Evolutionary conservation across 2,797 vertebrate genomes (phyloP).

Genomic region (Gymnoscopelus microlampas): DNA sequence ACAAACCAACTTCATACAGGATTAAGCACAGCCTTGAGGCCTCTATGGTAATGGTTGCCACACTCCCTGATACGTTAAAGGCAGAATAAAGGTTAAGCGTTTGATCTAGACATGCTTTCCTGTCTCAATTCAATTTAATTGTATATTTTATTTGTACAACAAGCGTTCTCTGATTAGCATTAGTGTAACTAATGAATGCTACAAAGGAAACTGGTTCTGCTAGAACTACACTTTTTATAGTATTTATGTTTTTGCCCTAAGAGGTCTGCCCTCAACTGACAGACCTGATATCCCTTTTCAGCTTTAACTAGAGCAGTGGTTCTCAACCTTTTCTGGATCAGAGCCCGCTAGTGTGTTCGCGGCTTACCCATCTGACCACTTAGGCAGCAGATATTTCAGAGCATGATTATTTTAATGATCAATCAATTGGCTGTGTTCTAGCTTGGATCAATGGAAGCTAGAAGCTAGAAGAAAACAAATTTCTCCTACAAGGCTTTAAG

Average conservation of each 20-base stretch:
- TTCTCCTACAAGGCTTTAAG: too few species aligned
- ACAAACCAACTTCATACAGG: constrained; percentile 47
- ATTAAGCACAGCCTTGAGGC: constrained; percentile 45
- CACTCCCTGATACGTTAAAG: constrained; percentile 4
- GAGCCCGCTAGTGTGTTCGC: too few species aligned
- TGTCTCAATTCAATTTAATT: too few species aligned
- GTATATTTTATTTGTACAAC: background rate
- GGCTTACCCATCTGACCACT: too few species aligned
- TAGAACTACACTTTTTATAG: background rate
- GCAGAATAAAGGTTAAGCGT: constrained; percentile 55
- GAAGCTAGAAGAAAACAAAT: too few species aligned
- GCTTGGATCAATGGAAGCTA: too few species aligned
- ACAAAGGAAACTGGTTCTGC: background rate
- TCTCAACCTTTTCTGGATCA: too few species aligned
- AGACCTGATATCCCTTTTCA: background rate
- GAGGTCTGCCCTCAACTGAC: constrained; percentile 20
- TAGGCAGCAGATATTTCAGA: too few species aligned
- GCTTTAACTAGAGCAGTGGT: too few species aligned
- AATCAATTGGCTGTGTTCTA: too few species aligned
- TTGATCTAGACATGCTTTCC: constrained; percentile 43
- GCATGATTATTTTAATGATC: too few species aligned
- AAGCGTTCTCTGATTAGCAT: background rate
- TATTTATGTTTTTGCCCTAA: background rate
- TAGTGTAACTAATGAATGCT: background rate
- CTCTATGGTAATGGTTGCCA: constrained; percentile 16